A percentile compares a stretch with the other conserved stretches of the same genome.
Evolutionary conservation across 2,113 vertebrate genomes (phyloP).

Genomic region (Sitta europaea): DNA sequence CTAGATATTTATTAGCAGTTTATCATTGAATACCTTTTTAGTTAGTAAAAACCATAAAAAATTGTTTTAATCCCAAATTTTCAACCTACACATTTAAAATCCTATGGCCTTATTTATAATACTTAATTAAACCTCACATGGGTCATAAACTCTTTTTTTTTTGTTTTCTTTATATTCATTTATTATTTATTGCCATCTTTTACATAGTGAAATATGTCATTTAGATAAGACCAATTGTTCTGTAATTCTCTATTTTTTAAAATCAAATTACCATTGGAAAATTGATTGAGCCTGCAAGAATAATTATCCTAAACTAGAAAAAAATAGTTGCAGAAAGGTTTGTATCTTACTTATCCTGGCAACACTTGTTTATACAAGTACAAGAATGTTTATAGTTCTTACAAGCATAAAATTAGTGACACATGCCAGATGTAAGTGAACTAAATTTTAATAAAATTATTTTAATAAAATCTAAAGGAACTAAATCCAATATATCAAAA

Average conservation of each 20-base stretch:
- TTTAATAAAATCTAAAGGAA: not conserved
- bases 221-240: not conserved
- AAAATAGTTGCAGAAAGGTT: not conserved
- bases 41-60: not conserved
- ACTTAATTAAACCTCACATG: not conserved
- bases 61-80: not conserved
- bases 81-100: not conserved
- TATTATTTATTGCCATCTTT: not conserved
- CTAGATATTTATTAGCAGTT: not conserved
- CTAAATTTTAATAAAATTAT: not conserved
- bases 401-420: not conserved
- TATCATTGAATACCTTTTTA: not conserved
- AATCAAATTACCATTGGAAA: not conserved
- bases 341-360: not conserved
- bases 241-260: not conserved
- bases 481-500: not conserved
- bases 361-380: not conserved
- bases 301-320: not conserved
- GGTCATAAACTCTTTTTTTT: not conserved
- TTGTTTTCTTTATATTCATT: no score
- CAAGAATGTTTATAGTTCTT: not conserved
- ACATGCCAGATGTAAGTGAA: not conserved
- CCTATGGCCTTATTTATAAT: not conserved
- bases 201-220: not conserved
- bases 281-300: not conserved